Conservation (phyloP, 2,888 invertebrate genomes). For the Germaria angustata region DNA sequence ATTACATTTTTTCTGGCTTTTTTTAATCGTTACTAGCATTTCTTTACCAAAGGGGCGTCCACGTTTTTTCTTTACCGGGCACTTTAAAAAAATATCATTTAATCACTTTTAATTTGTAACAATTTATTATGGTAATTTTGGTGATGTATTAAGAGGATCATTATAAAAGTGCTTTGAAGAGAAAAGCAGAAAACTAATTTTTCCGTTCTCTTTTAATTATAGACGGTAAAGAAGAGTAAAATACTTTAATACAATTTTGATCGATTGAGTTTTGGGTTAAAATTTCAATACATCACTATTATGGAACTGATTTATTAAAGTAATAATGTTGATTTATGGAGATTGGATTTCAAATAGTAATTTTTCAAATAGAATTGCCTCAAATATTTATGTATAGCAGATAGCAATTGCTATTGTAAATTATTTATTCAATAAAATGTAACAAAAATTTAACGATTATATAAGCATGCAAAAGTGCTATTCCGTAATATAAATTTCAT, state of each 20-base stretch:
- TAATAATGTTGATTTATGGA: constrained; percentile 34
- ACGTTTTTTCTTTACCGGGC: constrained; percentile 44
- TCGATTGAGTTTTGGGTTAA: constrained; percentile 29
- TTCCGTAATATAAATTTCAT: no score
- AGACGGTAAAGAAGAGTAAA: constrained; percentile 37
- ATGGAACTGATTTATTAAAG: constrained; percentile 24
- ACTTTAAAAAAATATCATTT: constrained; percentile 61
- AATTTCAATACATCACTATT: neutral
- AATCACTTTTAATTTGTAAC: constrained; percentile 65
- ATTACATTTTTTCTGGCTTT: constrained; percentile 10
- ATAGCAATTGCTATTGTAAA: no score
- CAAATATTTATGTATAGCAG: no score
- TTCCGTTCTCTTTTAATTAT: constrained; percentile 29
- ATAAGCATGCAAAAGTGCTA: no score
- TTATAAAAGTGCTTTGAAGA: constrained; percentile 46
- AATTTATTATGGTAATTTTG: constrained; percentile 62
- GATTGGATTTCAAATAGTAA: constrained; percentile 21
- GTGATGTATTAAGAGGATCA: constrained; percentile 58
- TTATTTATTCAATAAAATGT: no score
- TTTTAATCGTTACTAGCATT: neutral
- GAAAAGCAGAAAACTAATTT: neutral
- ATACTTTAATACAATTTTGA: constrained; percentile 44
- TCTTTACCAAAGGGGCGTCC: constrained; percentile 47
- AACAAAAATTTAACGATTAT: no score
- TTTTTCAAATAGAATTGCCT: neutral